Evolutionary conservation across 1,140 invertebrate species (phyloP).

Genomic region (Drosophila quadrilineata): DNA sequence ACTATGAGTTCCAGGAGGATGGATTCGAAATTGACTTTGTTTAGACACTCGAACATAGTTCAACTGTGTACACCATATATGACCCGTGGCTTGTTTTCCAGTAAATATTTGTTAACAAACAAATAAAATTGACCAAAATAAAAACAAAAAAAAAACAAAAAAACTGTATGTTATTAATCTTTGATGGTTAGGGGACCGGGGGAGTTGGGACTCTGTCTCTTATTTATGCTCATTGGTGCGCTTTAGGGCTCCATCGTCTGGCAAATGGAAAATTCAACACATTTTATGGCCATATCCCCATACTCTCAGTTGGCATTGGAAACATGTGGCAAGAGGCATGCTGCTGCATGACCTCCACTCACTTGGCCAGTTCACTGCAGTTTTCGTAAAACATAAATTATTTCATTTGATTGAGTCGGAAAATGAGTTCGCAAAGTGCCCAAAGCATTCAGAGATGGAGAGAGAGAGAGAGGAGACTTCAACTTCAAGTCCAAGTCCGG

Average conservation of each 20-base stretch:
- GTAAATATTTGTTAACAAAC: conserved; percentile 31
- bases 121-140: neutral
- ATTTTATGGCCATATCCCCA: conserved; percentile 61
- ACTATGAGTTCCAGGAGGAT: conserved; percentile 63
- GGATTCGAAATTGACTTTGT: conserved; percentile 54
- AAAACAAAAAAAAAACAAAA: conserved; percentile 1
- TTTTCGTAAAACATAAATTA: conserved; percentile 77
- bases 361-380: conserved; percentile 67
- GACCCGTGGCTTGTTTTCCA: conserved; percentile 10
- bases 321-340: conserved; percentile 1
- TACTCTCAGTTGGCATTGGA: conserved; percentile 11
- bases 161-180: neutral
- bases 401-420: conserved; percentile 81
- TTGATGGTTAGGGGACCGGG: neutral
- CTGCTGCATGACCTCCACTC: conserved; percentile 59
- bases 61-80: conserved; percentile 15
- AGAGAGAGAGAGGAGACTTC: too few relatives aligned
- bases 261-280: conserved; percentile 77
- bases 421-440: conserved; percentile 79
- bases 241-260: conserved; percentile 52
- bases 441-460: conserved; percentile 60
- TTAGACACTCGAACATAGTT: neutral
- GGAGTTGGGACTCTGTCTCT: too few relatives aligned
- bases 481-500: too few relatives aligned
- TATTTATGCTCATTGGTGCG: conserved; percentile 68